These are phyloP conservation scores for Pipistrellus pygmaeus DNA, from an alignment of 2,797 vertebrate species.

Conservation along the genomic window DNA sequence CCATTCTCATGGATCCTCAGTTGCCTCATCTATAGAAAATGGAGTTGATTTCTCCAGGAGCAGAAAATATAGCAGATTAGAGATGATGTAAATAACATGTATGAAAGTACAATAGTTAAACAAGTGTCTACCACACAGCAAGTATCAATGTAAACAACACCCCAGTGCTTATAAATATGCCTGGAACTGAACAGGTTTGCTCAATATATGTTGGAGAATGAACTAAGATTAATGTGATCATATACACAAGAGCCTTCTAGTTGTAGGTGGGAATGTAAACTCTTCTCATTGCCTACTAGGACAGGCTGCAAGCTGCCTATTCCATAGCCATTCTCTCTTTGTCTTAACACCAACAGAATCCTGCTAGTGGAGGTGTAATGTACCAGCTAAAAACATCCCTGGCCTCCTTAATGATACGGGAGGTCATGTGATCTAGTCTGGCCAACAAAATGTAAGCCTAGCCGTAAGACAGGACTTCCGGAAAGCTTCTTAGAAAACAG, in stretches of 20 bases:
- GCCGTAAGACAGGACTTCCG: neutral
- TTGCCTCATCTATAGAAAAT: neutral
- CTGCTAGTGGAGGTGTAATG: neutral
- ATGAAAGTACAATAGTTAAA: neutral
- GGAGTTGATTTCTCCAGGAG: neutral
- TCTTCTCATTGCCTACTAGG: neutral
- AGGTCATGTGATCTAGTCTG: neutral
- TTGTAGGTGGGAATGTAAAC: neutral
- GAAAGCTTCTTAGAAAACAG: neutral
- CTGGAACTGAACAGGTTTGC: neutral
- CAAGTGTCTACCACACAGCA: neutral
- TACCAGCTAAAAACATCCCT: neutral
- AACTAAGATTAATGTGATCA: neutral
- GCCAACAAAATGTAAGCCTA: neutral
- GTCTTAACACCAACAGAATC: neutral
- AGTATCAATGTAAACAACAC: neutral
- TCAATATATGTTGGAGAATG: neutral
- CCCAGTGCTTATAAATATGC: neutral
- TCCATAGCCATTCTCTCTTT: neutral
- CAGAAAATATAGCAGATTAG: neutral
- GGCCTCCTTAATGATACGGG: neutral
- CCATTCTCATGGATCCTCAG: neutral
- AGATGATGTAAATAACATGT: neutral
- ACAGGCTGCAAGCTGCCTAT: neutral
- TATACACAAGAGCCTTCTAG: neutral